phyloP scores from a whole-genome alignment of 2,113 vertebrate genomes.

The Antigone vipio region DNA sequence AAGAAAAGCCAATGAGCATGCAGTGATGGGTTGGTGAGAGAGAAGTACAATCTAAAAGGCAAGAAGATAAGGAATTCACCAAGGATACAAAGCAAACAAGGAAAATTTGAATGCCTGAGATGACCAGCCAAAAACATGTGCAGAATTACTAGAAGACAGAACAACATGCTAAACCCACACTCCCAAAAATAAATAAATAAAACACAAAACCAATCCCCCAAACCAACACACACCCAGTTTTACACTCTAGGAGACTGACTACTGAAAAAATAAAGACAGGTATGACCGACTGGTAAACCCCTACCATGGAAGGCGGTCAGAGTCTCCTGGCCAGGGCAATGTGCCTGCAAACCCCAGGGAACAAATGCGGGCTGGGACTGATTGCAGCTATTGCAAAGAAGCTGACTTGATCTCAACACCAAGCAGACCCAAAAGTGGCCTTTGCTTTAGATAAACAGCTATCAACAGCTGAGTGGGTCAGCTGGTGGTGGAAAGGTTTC shows the following conservation, averaged over 20 bases:
- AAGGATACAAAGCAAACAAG: not conserved
- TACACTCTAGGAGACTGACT: not conserved
- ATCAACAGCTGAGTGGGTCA: not conserved
- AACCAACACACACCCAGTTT: not conserved
- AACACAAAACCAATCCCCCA: not conserved
- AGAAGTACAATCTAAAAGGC: not conserved
- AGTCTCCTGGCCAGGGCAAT: not conserved
- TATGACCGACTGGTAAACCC: not conserved
- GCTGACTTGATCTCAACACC: not conserved
- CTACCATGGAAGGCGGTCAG: not conserved
- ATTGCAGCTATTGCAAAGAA: not conserved
- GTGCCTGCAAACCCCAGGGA: not conserved
- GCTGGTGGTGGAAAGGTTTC: not conserved
- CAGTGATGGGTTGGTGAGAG: not conserved
- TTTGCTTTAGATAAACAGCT: not conserved
- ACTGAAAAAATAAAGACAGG: not conserved
- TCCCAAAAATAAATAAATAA: not conserved
- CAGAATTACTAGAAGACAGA: not conserved
- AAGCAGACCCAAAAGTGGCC: not conserved
- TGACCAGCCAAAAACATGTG: not conserved
- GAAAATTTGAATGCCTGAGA: not conserved
- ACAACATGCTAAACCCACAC: not conserved
- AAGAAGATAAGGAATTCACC: not conserved
- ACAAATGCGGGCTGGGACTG: not conserved
- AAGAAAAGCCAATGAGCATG: not conserved